Evolutionary conservation across 2,888 invertebrate species (phyloP), one percentile per base, ranked within the genome.

Genomic region (Agriotes lineatus): DNA sequence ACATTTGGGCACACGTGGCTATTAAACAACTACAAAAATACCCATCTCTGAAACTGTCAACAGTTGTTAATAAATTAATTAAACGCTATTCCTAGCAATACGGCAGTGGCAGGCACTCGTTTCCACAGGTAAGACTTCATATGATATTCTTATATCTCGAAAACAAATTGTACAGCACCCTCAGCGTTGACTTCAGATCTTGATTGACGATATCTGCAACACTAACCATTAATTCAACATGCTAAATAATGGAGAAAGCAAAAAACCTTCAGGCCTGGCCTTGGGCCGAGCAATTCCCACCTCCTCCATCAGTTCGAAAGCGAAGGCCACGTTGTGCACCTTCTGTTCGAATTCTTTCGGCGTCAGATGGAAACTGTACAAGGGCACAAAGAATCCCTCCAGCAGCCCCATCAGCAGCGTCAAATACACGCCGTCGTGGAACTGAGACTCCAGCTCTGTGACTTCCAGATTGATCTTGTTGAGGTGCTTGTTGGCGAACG

Each of bases 231-330:
- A 25, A 6, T 30, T 25, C 7, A 25, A 25, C n/a, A 1, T 5
- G 12, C 1, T 35, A 52, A 42, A 39, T 18, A 72, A 57, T 19
- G 61, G 70, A 54, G 50, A 64, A 64, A 30, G 22, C 3, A 7
- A 52, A 73, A 80, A 86, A 96, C 7, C 96, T 86, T 97, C 97
- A 0, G 97, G 97, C 82, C 93, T 94, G 0, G 94, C 93, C 86
- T 97, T 97, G 0, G 97, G 97, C 82, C 93, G 94, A 0, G 94
- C 93, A 45, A 98, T 85, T 0, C 97, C 97, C 67, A 96, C 94
- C 84, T 99, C 98, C 84, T 96, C 95, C 98, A 99, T 99, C 71
- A 99, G 86, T 79, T 98, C 97, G 85, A 98, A 99, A 0, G 99
- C 95, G 84, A 99, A 97, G 0, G 91, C 88, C 1, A 99, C 98